phyloP scores from a whole-genome alignment of 2,888 invertebrate species.

The Stenolophus ochropezus region DNA sequence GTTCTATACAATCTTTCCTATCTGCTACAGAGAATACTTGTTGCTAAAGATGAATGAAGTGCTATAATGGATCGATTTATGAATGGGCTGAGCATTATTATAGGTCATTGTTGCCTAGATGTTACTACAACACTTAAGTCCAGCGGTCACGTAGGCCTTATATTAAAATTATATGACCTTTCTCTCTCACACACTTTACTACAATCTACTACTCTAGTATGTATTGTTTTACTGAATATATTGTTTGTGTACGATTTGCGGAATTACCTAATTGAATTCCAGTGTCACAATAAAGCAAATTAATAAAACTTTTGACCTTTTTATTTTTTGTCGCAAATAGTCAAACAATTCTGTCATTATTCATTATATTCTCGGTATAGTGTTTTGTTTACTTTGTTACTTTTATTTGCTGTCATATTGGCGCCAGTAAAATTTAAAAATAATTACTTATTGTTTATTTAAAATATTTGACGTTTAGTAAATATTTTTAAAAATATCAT shows the following conservation, averaged over 20 bases:
- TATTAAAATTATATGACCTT: neutral
- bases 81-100: slow-evolving; percentile 2
- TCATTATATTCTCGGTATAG: neutral
- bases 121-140: neutral
- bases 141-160: neutral
- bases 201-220: no score
- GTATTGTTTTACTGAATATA: no score
- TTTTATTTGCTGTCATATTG: no score
- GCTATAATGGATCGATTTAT: slow-evolving; percentile 3
- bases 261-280: no score
- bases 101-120: neutral
- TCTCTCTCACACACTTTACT: no score
- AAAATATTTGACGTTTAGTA: neutral
- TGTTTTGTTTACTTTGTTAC: neutral
- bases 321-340: neutral
- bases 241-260: no score
- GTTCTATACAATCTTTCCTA: no score
- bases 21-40: neutral
- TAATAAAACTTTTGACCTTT: neutral
- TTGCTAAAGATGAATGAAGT: neutral
- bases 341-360: neutral
- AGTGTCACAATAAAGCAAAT: neutral
- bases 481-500: neutral
- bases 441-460: neutral
- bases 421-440: neutral